Percentiles rank a stretch among this genome's conserved stretches.
Conservation (phyloP, 2,797 vertebrate genomes). For the Thamnophis elegans region DNA sequence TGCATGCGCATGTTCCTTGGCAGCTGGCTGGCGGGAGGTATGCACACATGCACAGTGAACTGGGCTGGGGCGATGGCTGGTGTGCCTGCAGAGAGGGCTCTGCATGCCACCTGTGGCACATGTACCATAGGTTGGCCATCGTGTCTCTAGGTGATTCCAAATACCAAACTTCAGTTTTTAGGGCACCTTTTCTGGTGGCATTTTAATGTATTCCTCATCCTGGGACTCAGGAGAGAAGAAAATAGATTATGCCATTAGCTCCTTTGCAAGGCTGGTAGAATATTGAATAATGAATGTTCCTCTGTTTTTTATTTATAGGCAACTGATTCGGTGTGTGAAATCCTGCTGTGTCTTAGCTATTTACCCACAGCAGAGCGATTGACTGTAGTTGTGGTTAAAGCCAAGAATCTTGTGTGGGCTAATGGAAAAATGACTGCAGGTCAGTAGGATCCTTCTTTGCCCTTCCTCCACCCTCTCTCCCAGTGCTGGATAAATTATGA, state of each 20-base stretch:
- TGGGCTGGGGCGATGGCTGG: too few species aligned
- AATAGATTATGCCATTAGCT: neutral
- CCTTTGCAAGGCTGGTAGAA: neutral
- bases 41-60: too few species aligned
- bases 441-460: slow-evolving; percentile 55
- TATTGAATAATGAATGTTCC: neutral
- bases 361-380: slow-evolving; percentile 94
- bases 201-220: neutral
- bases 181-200: neutral
- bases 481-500: neutral
- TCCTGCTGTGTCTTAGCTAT: slow-evolving; percentile 94
- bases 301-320: slow-evolving; percentile 67
- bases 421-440: slow-evolving; percentile 88
- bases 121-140: too few species aligned
- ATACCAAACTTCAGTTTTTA: neutral
- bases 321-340: slow-evolving; percentile 90
- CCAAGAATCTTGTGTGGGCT: slow-evolving; percentile 93
- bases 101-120: too few species aligned
- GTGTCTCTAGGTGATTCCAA: neutral
- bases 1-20: too few species aligned
- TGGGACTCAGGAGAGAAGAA: neutral
- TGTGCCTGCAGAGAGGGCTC: too few species aligned
- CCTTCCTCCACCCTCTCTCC: rapidly evolving
- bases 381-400: slow-evolving; percentile 96
- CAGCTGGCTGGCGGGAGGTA: too few species aligned